A percentile compares a stretch with the other conserved stretches of the same genome.
These are phyloP conservation scores for Danaus melanippus DNA, from an alignment of 1,140 invertebrate species.

Conservation along the genomic window DNA sequence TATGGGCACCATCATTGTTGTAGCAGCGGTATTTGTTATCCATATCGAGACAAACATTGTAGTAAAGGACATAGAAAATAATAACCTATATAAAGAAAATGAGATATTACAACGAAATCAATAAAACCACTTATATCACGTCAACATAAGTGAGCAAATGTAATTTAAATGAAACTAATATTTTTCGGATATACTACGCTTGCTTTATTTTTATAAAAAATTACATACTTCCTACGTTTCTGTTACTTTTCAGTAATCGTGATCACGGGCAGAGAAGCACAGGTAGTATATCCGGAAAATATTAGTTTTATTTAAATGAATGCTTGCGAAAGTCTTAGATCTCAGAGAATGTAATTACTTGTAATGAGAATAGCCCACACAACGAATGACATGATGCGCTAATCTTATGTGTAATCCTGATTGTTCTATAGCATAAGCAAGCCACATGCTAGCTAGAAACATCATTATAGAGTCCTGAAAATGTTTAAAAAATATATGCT, in stretches of 20 bases:
- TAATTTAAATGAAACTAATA: no score
- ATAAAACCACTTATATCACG: no score
- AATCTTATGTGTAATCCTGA: conserved; percentile 77
- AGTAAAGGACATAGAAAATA: conserved; percentile 79
- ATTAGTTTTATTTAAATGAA: no score
- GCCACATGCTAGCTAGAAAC: conserved; percentile 72
- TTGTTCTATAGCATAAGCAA: conserved; percentile 78
- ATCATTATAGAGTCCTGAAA: conserved; percentile 75
- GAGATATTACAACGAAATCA: no score
- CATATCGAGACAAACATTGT: conserved; percentile 86
- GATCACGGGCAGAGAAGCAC: no score
- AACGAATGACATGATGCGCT: conserved; percentile 72
- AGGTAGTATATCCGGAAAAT: no score
- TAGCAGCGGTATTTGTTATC: conserved; percentile 86
- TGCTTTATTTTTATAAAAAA: no score
- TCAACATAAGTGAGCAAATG: no score
- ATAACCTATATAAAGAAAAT: conserved; percentile 64
- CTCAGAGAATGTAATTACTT: conserved; percentile 28
- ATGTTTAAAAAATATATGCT: conserved; percentile 3
- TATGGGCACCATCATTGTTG: conserved; percentile 88
- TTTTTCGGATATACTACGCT: no score
- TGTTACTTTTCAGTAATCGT: no score
- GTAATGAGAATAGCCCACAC: conserved; percentile 72
- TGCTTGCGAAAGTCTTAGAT: background rate
- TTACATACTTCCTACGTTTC: no score